Evolutionary conservation across 2,888 invertebrate genomes (phyloP).

Genomic region (Perizoma flavofasciatum): DNA sequence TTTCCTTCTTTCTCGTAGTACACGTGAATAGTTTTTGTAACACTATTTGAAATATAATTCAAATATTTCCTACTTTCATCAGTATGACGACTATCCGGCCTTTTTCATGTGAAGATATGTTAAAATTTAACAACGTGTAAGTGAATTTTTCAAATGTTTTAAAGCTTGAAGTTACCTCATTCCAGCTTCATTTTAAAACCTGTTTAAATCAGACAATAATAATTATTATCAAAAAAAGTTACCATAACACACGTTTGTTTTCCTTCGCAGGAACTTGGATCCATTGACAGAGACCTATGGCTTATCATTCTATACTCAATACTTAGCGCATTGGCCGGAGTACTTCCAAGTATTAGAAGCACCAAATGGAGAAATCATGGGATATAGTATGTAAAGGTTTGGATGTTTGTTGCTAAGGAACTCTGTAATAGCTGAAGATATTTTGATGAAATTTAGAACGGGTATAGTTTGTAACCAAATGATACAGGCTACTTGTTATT

Average conservation of each 20-base stretch:
- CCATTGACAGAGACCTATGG: slow-evolving; percentile 99
- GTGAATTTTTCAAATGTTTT: slow-evolving; percentile 59
- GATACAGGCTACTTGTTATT: no score
- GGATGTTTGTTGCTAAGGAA: background rate
- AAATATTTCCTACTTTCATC: no score
- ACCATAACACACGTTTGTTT: background rate
- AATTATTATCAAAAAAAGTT: no score
- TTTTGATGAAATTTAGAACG: background rate
- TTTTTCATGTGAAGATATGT: slow-evolving; percentile 96
- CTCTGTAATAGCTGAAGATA: no score
- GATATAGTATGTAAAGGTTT: slow-evolving; percentile 90
- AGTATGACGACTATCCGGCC: slow-evolving; percentile 95
- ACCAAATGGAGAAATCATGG: slow-evolving; percentile 98
- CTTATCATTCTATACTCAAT: slow-evolving; percentile 97
- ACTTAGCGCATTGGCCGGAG: slow-evolving; percentile 99
- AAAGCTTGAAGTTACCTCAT: background rate
- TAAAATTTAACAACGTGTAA: slow-evolving; percentile 97
- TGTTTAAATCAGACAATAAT: no score
- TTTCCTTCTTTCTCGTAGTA: no score
- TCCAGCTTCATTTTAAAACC: no score
- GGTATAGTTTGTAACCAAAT: no score
- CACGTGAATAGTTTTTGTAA: no score
- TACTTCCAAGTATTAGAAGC: slow-evolving; percentile 99
- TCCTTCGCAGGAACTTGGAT: slow-evolving; percentile 92
- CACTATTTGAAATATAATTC: no score